A percentile compares a stretch with the other conserved stretches of the same genome.
phyloP scores from a whole-genome alignment of 2,113 vertebrate species.

The Erythrolamprus reginae region DNA sequence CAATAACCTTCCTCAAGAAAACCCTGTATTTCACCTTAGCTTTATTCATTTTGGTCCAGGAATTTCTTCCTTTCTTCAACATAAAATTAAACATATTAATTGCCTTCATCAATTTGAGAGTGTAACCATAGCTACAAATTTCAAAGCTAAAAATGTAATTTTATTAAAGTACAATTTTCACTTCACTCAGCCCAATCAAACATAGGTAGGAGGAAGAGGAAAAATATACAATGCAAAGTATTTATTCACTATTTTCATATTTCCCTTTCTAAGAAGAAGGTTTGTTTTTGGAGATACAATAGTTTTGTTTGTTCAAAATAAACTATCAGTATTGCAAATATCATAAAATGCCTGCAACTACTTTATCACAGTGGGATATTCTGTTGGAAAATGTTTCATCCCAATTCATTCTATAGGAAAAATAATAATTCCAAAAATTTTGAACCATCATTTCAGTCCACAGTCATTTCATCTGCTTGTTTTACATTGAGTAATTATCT shows the following conservation, averaged over 20 bases:
- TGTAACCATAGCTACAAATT: slow-evolving; percentile 9
- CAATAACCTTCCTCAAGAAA: background rate
- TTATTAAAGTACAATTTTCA: background rate
- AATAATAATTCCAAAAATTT: background rate
- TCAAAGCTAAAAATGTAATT: background rate
- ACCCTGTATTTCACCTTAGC: background rate
- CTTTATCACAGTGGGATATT: background rate
- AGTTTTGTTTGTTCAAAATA: background rate
- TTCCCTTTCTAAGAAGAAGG: background rate
- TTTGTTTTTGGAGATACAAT: background rate
- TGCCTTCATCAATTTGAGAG: background rate
- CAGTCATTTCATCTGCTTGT: background rate
- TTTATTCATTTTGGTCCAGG: background rate
- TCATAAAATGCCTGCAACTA: background rate
- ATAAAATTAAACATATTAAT: background rate
- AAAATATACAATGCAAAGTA: background rate
- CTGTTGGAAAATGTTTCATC: background rate
- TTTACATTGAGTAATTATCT: background rate
- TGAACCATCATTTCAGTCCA: background rate
- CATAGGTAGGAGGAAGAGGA: background rate
- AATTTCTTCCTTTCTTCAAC: background rate
- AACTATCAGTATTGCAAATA: background rate
- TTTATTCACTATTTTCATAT: background rate
- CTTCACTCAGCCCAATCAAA: background rate
- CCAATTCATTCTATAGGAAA: background rate